Evolutionary conservation across 2,797 vertebrate species (phyloP).

Genomic region (Melanotaenia maccullochi): DNA sequence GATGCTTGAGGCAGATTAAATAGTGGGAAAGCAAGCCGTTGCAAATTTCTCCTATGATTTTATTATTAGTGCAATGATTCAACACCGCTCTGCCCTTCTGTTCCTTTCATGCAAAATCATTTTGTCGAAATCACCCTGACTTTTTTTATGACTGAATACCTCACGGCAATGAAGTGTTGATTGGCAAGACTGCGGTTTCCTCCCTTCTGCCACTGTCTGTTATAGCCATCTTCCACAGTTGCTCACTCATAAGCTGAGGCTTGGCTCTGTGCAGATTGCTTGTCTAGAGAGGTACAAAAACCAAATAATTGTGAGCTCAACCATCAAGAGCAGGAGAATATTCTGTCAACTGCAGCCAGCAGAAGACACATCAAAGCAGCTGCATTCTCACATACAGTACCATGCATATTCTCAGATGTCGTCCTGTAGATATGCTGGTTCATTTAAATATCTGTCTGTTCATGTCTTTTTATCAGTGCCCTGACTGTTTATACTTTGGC

Average conservation of each 20-base stretch:
- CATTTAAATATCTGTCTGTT: constrained; percentile 71
- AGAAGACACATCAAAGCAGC: constrained; percentile 61
- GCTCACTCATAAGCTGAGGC: constrained; percentile 66
- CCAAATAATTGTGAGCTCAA: constrained; percentile 70
- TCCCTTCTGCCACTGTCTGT: constrained; percentile 75
- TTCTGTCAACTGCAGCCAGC: constrained; percentile 69
- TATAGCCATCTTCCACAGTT: constrained; percentile 74
- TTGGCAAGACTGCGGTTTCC: constrained; percentile 71
- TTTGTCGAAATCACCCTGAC: constrained; percentile 63
- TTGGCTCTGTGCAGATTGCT: constrained; percentile 70
- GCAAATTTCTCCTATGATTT: constrained; percentile 74
- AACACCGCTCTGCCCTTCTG: constrained; percentile 65
- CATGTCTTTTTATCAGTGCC: constrained; percentile 62
- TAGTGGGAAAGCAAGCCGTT: constrained; percentile 59
- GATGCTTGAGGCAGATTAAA: constrained; percentile 76
- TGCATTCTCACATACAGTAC: constrained; percentile 37
- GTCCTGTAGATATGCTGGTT: constrained; percentile 56
- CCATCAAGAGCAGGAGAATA: constrained; percentile 66
- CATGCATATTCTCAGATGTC: constrained; percentile 57
- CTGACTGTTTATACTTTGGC: constrained; percentile 73
- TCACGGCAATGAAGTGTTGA: constrained; percentile 72
- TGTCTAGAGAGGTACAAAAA: constrained; percentile 69
- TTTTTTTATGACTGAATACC: constrained; percentile 65
- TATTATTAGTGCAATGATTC: constrained; percentile 72
- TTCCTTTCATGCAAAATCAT: constrained; percentile 65